Percentiles rank a stretch among this genome's conserved stretches.
Evolutionary conservation across 2,888 invertebrate species (phyloP).

Genomic region (Erannis defoliaria): DNA sequence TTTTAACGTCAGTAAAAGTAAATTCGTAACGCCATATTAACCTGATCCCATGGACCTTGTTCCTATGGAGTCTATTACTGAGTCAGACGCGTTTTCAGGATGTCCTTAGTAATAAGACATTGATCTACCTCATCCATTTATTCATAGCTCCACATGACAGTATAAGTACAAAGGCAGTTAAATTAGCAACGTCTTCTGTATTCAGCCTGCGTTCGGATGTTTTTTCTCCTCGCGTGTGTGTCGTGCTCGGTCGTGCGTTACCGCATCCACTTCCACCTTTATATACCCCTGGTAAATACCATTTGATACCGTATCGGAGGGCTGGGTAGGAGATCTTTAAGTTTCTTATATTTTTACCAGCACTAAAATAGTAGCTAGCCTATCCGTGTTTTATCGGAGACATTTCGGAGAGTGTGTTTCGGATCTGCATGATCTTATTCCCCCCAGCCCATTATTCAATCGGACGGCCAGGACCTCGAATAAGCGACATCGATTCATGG

Average conservation of each 20-base stretch:
- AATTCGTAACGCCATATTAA: no score
- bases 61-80: no score
- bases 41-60: no score
- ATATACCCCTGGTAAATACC: slow-evolving; percentile 39
- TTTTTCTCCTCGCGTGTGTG: slow-evolving; percentile 68
- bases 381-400: no score
- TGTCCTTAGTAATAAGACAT: not conserved
- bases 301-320: slow-evolving; percentile 37
- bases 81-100: no score
- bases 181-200: slow-evolving; percentile 74
- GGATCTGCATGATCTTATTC: no score
- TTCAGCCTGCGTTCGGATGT: slow-evolving; percentile 66
- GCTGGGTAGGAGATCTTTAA: not conserved
- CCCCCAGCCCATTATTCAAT: no score
- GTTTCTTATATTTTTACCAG: not conserved
- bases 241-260: slow-evolving; percentile 57
- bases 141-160: slow-evolving; percentile 31
- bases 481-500: no score
- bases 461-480: no score
- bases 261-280: slow-evolving; percentile 31
- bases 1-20: no score
- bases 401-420: no score
- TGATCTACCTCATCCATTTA: not conserved
- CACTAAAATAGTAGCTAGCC: no score
- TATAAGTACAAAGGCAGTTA: slow-evolving; percentile 45